phyloP scores from a whole-genome alignment of 2,797 vertebrate genomes.

The Sparidentex hasta region DNA sequence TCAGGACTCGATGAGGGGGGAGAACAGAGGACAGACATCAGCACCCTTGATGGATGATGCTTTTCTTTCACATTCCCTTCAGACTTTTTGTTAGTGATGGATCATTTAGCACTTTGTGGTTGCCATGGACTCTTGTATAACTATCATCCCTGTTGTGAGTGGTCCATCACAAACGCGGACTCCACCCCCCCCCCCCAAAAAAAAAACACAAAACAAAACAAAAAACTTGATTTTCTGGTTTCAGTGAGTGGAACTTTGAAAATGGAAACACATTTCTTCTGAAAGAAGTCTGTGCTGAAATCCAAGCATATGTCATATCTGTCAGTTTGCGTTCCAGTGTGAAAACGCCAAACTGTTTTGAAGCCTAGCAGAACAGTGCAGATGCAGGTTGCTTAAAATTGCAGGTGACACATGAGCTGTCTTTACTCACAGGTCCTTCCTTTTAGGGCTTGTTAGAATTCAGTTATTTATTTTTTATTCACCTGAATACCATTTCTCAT shows the following conservation, averaged over 20 bases:
- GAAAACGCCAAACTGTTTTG: neutral
- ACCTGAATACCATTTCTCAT: constrained; percentile 1
- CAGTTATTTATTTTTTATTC: constrained; percentile 51
- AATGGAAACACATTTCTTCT: constrained; percentile 14
- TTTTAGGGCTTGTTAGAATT: neutral
- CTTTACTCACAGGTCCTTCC: neutral
- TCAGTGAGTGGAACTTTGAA: constrained; percentile 10
- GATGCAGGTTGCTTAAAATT: neutral
- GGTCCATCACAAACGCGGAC: constrained; percentile 20
- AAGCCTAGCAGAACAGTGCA: constrained; percentile 4
- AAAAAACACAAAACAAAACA: too few species aligned
- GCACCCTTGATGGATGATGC: neutral
- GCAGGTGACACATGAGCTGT: neutral
- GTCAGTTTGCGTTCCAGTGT: neutral
- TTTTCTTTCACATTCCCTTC: constrained; percentile 2
- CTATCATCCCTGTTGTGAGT: neutral
- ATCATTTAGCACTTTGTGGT: constrained; percentile 58
- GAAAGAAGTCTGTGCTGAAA: neutral
- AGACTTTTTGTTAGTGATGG: neutral
- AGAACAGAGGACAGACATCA: neutral
- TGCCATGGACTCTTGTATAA: neutral
- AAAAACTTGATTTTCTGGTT: constrained; percentile 9
- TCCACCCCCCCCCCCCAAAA: neutral
- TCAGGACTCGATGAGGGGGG: constrained; percentile 85
- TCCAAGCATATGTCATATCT: neutral